Evolutionary conservation across 2,797 vertebrate genomes (phyloP), one percentile per base, ranked within the genome.

Genomic region (Margarornis squamiger): DNA sequence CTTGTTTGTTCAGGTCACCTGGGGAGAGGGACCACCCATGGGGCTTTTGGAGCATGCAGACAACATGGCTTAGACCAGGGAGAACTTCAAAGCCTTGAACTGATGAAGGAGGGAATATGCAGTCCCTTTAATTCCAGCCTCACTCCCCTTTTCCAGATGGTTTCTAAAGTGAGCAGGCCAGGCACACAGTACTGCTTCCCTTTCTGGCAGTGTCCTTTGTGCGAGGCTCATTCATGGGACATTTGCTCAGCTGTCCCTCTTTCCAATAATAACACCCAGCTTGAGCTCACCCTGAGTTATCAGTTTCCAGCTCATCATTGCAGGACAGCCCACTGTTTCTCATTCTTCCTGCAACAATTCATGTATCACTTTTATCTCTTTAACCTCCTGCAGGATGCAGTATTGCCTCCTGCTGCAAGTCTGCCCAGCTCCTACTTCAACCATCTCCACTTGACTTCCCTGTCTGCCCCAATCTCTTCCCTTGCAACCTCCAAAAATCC

Each of bases 251-350:
- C 48, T 55, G 52, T 63, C 22, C 49, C 7, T 1, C 52, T 43
- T 61, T 29, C 32, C 70, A 36, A 49, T 7, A 39, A 22, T 10
- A 51, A 48, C 51, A 48, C 7, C 19, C 54, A 65, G 19, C 39
- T 78, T 1, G 3, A 45, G 73, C 2, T 4, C 51, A 18, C 0
- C 1, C 16, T 1, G 7, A 45, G 29, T 41, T 46, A 30, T 0
- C 22, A 7, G 23, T 46, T 72, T 41, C 45, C 54, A 77, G 45
- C 48, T 63, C 36, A 26, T 24, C 21, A 2, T 2, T 0, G 1
- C 36, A 84, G 76, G 52, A 75, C 67, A 68, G 46, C 38, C 41
- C 67, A 16, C 43, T 30, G 15, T 32, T 77, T 76, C 57, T 61
- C 57, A 18, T 48, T 65, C n/a, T 67, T 39, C 20, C 22, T 52